Evolutionary conservation across 1,140 invertebrate genomes (phyloP).

Genomic region (Theocolax elegans): DNA sequence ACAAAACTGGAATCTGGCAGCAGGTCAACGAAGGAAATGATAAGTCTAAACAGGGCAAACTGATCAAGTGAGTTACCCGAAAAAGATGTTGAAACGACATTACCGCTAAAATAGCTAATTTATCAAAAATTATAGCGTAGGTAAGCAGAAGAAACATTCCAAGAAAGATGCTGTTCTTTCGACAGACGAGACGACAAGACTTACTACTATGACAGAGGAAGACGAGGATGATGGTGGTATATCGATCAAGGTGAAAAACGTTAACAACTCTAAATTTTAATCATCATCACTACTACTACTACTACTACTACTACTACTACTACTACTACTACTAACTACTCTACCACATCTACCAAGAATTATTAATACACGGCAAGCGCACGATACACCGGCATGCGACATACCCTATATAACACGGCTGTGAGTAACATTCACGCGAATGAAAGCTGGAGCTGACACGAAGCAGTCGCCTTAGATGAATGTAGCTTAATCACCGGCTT

Average conservation of each 20-base stretch:
- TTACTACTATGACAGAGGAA: slow-evolving; percentile 68
- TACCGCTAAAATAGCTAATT: not conserved
- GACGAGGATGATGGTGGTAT: slow-evolving; percentile 70
- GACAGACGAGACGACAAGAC: slow-evolving; percentile 61
- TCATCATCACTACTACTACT: slow-evolving; percentile 45
- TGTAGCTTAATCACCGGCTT: slow-evolving; percentile 33
- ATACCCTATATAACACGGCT: slow-evolving; percentile 58
- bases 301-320: slow-evolving; percentile 46
- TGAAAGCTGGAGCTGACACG: slow-evolving; percentile 25
- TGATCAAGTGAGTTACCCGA: slow-evolving; percentile 57
- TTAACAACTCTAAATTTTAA: slow-evolving; percentile 66
- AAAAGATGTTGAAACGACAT: not conserved
- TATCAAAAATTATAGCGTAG: slow-evolving; percentile 49
- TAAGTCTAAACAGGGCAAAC: slow-evolving; percentile 60
- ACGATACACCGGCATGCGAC: slow-evolving; percentile 62
- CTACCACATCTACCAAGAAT: slow-evolving; percentile 51
- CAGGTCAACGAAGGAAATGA: slow-evolving; percentile 81
- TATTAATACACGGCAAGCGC: slow-evolving; percentile 59
- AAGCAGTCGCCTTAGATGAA: slow-evolving; percentile 27
- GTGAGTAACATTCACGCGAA: slow-evolving; percentile 57
- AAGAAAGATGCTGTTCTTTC: slow-evolving; percentile 57
- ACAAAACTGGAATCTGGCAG: slow-evolving; percentile 94
- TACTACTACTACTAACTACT: slow-evolving; percentile 32
- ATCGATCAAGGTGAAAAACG: slow-evolving; percentile 71
- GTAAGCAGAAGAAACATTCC: slow-evolving; percentile 60